Conservation (phyloP, 2,888 invertebrate species). For the Ligdia adustata region DNA sequence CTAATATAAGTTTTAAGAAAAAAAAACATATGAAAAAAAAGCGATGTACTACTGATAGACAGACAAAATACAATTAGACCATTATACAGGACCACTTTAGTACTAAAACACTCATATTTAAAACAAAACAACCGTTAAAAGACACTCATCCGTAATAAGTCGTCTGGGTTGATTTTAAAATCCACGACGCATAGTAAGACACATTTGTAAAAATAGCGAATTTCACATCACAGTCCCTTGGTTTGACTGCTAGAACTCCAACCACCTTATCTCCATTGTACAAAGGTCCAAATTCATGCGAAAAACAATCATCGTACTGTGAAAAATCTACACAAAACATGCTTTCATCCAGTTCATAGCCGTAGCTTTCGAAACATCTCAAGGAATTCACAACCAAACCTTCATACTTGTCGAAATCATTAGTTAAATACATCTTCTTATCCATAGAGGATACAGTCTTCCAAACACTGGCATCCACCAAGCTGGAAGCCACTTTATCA, state of each 20-base stretch:
- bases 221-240: conserved; percentile 58
- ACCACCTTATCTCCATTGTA: conserved; percentile 57
- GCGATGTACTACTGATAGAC: too few species aligned
- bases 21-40: too few species aligned
- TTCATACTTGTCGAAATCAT: conserved; percentile 57
- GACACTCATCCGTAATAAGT: conserved; percentile 38
- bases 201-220: conserved; percentile 54
- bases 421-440: conserved; percentile 61
- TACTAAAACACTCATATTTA: too few species aligned
- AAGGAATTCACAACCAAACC: conserved; percentile 38
- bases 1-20: too few species aligned
- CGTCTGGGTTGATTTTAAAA: conserved; percentile 43
- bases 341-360: conserved; percentile 53
- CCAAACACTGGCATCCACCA: conserved; percentile 61
- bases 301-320: conserved; percentile 62
- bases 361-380: conserved; percentile 60
- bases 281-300: conserved; percentile 70
- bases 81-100: too few species aligned
- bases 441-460: conserved; percentile 71
- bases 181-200: conserved; percentile 48
- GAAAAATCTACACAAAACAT: conserved; percentile 65
- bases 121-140: too few species aligned
- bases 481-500: conserved; percentile 21
- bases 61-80: too few species aligned
- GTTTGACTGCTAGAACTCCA: conserved; percentile 59